Percentiles rank a stretch among this genome's conserved stretches.
Evolutionary conservation across 2,888 invertebrate species (phyloP).

Genomic region (Xanthia togata): DNA sequence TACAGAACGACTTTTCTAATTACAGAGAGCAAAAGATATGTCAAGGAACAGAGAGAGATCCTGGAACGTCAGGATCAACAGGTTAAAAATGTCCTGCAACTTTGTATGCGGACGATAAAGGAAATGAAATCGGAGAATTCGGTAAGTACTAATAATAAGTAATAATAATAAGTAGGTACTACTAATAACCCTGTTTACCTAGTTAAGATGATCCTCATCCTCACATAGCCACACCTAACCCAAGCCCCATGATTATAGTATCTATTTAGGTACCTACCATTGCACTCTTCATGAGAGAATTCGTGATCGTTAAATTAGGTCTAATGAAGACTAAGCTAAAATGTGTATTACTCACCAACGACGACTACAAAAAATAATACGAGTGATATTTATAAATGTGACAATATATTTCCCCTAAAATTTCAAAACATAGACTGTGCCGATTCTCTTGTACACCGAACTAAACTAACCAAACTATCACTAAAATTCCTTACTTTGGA

Average conservation of each 20-base stretch:
- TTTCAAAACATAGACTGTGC: constrained; percentile 16
- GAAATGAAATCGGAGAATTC: constrained; percentile 75
- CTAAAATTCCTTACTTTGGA: too few relatives aligned
- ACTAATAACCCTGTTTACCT: neutral
- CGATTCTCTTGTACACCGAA: too few relatives aligned
- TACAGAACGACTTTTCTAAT: constrained; percentile 25
- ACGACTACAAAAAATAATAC: neutral
- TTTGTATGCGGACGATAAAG: constrained; percentile 79
- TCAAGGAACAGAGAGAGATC: constrained; percentile 75
- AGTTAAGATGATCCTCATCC: neutral
- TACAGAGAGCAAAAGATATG: constrained; percentile 76
- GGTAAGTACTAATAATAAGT: too few relatives aligned
- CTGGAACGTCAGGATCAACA: constrained; percentile 77
- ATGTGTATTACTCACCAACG: neutral
- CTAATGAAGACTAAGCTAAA: neutral
- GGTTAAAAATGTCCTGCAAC: constrained; percentile 76
- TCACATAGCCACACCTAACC: neutral
- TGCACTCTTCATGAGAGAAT: neutral
- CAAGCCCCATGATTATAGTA: too few relatives aligned
- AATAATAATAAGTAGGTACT: too few relatives aligned
- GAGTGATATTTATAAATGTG: constrained; percentile 11
- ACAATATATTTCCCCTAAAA: constrained; percentile 5
- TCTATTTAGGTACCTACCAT: too few relatives aligned
- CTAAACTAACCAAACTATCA: too few relatives aligned
- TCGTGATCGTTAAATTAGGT: neutral